Evolutionary conservation across 2,888 invertebrate genomes (phyloP), one percentile per base, ranked within the genome.

Genomic region (Volucella bombylans): DNA sequence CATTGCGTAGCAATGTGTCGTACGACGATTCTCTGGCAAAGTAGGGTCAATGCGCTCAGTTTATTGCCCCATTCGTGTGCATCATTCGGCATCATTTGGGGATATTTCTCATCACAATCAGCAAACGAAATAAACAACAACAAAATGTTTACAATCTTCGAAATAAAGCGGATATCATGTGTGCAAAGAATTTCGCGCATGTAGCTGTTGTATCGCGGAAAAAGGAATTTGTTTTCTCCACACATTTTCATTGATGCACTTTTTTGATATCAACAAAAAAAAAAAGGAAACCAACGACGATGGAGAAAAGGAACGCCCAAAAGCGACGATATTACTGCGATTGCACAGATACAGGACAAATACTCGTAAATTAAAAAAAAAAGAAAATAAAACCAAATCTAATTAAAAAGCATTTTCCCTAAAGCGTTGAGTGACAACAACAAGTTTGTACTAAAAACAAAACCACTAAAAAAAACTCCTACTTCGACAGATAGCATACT

Each of bases 101-200:
- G 31, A 69, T 59, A 71, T 72, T 76, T 74, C 69, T 77, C 82
- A 71, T 77, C 52, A 49, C 65, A 83, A 83, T 76, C 74, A 76
- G 67, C 74, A 57, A 67, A 74, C 12, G 14, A 71, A 71, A 67
- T 52, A 68, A 45, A n/a, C 41, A 65, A 62, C 41, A 50, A 57
- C 72, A 74, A 83, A 61, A 15, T 69, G 45, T 74, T 80, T 67
- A 76, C 71, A 80, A 79, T 80, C 62, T 65, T 74, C 57, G 9
- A 78, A 78, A 82, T 57, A 74, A 83, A 74, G 61, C 80, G 83
- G 80, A 85, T 85, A 85, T 85, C 83, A 85, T 85, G 83, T 85
- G 83, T 85, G 74, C 74, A 67, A 76, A 67, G 43, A 74, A 74
- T 71, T 76, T 65, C 64, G 81, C 67, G 31, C 71, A 85, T 85